Evolutionary conservation across 2,113 vertebrate species (phyloP), one percentile per base, ranked within the genome.

Genomic region (Muntiacus reevesi): DNA sequence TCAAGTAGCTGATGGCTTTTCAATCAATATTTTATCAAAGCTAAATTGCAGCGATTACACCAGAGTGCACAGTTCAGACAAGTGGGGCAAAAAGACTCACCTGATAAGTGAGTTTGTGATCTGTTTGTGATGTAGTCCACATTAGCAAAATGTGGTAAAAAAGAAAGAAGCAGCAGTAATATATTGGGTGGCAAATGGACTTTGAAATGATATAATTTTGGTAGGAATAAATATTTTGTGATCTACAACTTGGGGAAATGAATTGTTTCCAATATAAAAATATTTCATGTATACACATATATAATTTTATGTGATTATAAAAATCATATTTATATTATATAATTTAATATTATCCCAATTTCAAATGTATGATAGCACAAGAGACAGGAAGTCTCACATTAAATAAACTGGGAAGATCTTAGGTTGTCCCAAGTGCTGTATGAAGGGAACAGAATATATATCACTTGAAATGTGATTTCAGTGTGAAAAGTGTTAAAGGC

Each of bases 21-120:
- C 78, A 84, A 95, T 87, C 62, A 94, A 87, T 84, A 96, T 81
- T 95, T 95, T 89, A 89, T 94, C 52, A 87, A 91, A 64, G 43
- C 40, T 62, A 94, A 94, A 83, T 59, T 55, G 82, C 28, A 47
- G 7, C 81, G 74, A 92, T 45, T n/a, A 25, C 21, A 57, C 50
- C 15, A 36, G 89, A 82, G 50, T 82, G 10, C 27, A 78, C 3
- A 17, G 52, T 64, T 45, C 10, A 40, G 6, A 52, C 43, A 88
- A 83, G 47, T 59, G 28, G 36, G 19, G 50, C 54, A 71, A 59
- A 62, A 92, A 45, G 45, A 57, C 3, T 52, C 15, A 6, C 27
- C 43, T 57, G 85, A 79, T 71, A 87, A 87, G 52, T 40, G 40
- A 40, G 40, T 40, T 40, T 40, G 40, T 40, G 40, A 40, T 40